A percentile compares a stretch with the other conserved stretches of the same genome.
Evolutionary conservation across 2,888 invertebrate species (phyloP).

Genomic region (Leucozona laternaria): DNA sequence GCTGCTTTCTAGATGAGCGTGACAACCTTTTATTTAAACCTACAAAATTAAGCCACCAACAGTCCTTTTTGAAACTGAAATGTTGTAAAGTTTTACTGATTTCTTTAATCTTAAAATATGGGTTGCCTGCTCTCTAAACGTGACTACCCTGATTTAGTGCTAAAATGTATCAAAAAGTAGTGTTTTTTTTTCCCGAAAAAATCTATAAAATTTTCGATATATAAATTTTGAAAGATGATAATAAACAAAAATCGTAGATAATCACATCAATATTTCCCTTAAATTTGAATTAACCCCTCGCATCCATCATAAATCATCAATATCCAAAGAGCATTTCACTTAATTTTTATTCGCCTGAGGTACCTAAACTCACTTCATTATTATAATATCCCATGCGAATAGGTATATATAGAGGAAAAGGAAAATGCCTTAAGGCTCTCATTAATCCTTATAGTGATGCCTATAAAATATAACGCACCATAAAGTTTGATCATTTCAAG

Average conservation of each 20-base stretch:
- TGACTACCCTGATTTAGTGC: too few species aligned
- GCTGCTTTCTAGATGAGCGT: too few species aligned
- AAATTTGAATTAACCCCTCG: not conserved
- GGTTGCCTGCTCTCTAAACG: too few species aligned
- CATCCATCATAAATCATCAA: not conserved
- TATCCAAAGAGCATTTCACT: not conserved
- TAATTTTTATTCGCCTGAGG: not conserved
- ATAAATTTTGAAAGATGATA: too few species aligned
- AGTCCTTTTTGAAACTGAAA: too few species aligned
- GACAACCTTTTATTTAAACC: too few species aligned
- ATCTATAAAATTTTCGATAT: too few species aligned
- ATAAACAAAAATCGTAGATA: not conserved
- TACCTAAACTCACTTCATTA: not conserved
- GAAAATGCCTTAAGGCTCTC: conserved; percentile 5
- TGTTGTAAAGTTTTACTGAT: too few species aligned
- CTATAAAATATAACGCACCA: conserved; percentile 53
- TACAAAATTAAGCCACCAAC: too few species aligned
- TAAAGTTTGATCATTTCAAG: conserved; percentile 47
- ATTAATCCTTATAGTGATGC: conserved; percentile 29
- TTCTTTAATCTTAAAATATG: too few species aligned
- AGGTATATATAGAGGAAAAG: not conserved
- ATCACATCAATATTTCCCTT: not conserved
- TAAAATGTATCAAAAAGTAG: too few species aligned
- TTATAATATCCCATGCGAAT: not conserved
- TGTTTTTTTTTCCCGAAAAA: too few species aligned